Evolutionary conservation across 2,888 invertebrate species (phyloP).

Genomic region (Erebia palarica): DNA sequence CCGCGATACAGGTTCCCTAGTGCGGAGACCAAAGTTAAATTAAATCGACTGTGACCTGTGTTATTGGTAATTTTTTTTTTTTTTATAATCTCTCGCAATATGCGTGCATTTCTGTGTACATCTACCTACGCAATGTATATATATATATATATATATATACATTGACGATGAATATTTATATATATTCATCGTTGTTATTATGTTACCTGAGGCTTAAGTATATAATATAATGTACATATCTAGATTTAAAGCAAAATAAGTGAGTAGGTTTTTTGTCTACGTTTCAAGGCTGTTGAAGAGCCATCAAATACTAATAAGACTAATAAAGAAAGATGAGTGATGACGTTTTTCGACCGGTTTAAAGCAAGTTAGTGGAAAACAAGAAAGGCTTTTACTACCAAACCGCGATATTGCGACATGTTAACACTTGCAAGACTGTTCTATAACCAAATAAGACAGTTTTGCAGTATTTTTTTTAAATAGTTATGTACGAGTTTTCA

Average conservation of each 20-base stretch:
- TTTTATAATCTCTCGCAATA: not conserved
- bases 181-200: not conserved
- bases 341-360: conserved; percentile 21
- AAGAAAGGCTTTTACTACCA: conserved; percentile 25
- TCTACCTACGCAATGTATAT: not conserved
- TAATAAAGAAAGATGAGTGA: not conserved
- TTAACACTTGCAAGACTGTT: not conserved
- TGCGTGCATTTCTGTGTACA: not conserved
- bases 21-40: too few species aligned
- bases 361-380: conserved; percentile 11
- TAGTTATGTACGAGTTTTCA: not conserved
- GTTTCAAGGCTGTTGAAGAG: conserved; percentile 4
- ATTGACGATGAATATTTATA: too few species aligned
- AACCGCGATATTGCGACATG: not conserved
- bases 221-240: not conserved
- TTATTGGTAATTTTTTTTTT: too few species aligned
- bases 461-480: not conserved
- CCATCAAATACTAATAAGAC: conserved; percentile 2
- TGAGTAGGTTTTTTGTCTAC: not conserved
- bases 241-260: not conserved
- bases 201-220: not conserved
- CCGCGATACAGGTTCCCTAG: too few species aligned
- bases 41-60: too few species aligned
- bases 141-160: too few species aligned
- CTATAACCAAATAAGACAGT: too few species aligned